Percentiles rank a stretch among this genome's conserved stretches.
Conservation (phyloP, 2,113 vertebrate species). For the human region DNA sequence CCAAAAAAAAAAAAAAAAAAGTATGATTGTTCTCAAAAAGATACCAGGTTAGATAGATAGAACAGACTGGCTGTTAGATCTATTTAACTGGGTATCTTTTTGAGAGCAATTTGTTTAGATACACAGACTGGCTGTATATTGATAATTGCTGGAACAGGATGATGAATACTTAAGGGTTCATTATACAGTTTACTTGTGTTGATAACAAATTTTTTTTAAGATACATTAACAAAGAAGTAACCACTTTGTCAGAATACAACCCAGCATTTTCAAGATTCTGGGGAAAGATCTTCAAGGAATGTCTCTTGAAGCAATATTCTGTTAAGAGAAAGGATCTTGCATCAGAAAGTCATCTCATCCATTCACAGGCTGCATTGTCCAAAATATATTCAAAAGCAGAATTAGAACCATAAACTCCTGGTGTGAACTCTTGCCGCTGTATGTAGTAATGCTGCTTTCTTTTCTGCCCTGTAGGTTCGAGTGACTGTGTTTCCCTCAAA, state of each 20-base stretch:
- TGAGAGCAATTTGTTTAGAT: too few species aligned
- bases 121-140: background rate
- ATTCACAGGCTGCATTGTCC: background rate
- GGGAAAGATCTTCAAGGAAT: background rate
- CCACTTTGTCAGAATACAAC: background rate
- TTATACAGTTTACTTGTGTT: background rate
- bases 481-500: constrained; percentile 94
- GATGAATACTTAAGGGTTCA: background rate
- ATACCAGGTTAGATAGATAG: background rate
- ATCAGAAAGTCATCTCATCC: background rate
- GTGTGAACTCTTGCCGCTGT: background rate
- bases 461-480: constrained; percentile 84
- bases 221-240: background rate
- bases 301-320: background rate
- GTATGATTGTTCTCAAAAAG: background rate
- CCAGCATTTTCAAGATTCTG: background rate
- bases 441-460: background rate
- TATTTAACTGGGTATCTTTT: too few species aligned
- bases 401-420: background rate
- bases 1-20: too few species aligned
- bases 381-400: background rate
- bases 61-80: background rate
- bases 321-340: background rate
- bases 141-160: background rate
- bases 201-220: background rate